Evolutionary conservation across 2,113 vertebrate species (phyloP).

Genomic region (Patagioenas fasciata): DNA sequence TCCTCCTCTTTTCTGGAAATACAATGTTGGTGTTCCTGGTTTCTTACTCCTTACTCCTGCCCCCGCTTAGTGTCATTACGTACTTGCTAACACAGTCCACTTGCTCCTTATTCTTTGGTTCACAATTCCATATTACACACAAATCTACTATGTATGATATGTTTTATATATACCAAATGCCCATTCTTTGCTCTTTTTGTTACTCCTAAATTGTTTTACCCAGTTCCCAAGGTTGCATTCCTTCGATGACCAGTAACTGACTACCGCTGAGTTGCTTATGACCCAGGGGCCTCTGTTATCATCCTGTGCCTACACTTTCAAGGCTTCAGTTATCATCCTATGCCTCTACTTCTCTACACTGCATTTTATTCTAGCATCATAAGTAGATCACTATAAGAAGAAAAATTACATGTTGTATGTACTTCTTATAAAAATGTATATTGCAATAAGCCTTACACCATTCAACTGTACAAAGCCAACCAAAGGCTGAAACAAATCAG

Average conservation of each 20-base stretch:
- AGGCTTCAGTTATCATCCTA: neutral
- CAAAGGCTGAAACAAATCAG: neutral
- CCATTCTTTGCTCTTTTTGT: neutral
- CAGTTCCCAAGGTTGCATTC: neutral
- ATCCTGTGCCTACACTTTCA: neutral
- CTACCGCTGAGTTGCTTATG: neutral
- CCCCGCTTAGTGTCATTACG: neutral
- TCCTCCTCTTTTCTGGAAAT: neutral
- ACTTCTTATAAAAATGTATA: neutral
- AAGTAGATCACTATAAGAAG: neutral
- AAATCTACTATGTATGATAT: neutral
- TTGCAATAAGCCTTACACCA: neutral
- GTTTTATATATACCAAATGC: neutral
- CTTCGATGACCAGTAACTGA: neutral
- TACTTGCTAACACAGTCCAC: neutral
- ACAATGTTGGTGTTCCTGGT: neutral
- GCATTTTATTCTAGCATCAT: neutral
- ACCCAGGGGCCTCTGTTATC: neutral
- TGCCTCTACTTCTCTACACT: neutral
- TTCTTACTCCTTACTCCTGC: neutral
- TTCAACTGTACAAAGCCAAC: neutral
- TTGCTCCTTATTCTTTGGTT: neutral
- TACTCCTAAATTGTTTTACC: neutral
- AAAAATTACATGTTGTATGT: neutral
- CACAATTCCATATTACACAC: neutral